phyloP scores from a whole-genome alignment of 2,888 invertebrate species.

The Crematogaster levior region DNA sequence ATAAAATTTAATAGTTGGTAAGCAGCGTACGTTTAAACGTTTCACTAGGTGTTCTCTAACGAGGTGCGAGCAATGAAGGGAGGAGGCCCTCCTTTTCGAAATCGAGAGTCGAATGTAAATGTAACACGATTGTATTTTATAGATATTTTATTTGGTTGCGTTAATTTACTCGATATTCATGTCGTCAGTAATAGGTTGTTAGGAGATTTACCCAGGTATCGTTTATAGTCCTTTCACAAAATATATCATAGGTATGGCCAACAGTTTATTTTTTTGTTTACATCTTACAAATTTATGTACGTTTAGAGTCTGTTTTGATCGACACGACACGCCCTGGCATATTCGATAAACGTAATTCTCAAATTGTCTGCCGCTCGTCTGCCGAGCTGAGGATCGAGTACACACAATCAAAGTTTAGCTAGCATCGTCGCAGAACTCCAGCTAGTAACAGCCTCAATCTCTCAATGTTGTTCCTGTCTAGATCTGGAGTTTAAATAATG shows the following conservation, averaged over 20 bases:
- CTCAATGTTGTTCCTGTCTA: slow-evolving; percentile 82
- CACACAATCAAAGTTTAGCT: slow-evolving; percentile 26
- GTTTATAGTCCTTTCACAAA: too few relatives aligned
- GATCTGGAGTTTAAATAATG: slow-evolving; percentile 73
- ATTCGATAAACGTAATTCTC: neutral
- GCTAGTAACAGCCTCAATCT: slow-evolving; percentile 81
- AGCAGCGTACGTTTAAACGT: neutral
- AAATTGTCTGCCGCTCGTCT: slow-evolving; percentile 23
- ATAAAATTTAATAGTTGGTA: slow-evolving; percentile 28
- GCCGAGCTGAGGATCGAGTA: neutral
- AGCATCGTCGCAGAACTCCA: slow-evolving; percentile 64
- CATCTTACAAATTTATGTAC: neutral
- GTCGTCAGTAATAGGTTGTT: neutral
- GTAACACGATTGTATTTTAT: neutral
- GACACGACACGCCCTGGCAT: neutral
- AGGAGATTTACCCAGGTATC: neutral
- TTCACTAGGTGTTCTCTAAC: neutral
- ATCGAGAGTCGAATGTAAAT: neutral
- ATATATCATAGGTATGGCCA: too few relatives aligned
- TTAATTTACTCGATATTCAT: neutral
- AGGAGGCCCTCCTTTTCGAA: neutral
- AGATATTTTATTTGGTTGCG: neutral
- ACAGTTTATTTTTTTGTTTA: too few relatives aligned
- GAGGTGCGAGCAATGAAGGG: neutral
- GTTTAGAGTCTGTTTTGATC: neutral